Conservation (phyloP, 2,113 vertebrate genomes). For the Paradisaea rubra region DNA sequence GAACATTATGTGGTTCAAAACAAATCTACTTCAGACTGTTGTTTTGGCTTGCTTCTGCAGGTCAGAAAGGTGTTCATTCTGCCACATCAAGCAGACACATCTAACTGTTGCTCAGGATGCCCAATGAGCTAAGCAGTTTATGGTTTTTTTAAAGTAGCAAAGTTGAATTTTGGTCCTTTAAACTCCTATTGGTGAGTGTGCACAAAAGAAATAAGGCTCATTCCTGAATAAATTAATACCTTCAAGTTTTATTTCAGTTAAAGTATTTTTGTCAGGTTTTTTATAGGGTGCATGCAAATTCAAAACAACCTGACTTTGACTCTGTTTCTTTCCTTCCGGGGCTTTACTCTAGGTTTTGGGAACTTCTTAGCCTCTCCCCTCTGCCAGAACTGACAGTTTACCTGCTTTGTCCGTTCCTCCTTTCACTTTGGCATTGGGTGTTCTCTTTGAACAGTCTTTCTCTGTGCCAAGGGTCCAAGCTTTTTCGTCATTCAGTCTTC, state of each 20-base stretch:
- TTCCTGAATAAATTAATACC: not conserved
- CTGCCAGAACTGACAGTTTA: not conserved
- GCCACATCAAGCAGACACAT: not conserved
- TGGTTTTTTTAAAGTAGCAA: not conserved
- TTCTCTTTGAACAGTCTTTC: not conserved
- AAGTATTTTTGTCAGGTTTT: not conserved
- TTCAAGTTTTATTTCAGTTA: not conserved
- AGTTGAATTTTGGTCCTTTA: not conserved
- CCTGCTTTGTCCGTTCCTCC: not conserved
- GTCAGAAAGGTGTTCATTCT: not conserved
- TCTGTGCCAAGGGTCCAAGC: not conserved
- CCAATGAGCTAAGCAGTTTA: not conserved
- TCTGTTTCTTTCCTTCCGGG: not conserved
- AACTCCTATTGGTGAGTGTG: not conserved
- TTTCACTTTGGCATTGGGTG: rapidly evolving
- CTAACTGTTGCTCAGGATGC: not conserved
- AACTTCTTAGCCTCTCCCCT: not conserved
- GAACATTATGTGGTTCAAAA: not conserved
- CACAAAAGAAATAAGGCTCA: not conserved
- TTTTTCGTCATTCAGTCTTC: not conserved
- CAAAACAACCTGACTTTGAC: not conserved
- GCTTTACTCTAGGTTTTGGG: not conserved
- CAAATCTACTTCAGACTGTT: not conserved
- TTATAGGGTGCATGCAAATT: not conserved
- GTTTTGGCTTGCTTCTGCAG: not conserved